These are phyloP conservation scores for Nematopogon swammerdamellus DNA, from an alignment of 2,888 invertebrate species.

Conservation along the genomic window DNA sequence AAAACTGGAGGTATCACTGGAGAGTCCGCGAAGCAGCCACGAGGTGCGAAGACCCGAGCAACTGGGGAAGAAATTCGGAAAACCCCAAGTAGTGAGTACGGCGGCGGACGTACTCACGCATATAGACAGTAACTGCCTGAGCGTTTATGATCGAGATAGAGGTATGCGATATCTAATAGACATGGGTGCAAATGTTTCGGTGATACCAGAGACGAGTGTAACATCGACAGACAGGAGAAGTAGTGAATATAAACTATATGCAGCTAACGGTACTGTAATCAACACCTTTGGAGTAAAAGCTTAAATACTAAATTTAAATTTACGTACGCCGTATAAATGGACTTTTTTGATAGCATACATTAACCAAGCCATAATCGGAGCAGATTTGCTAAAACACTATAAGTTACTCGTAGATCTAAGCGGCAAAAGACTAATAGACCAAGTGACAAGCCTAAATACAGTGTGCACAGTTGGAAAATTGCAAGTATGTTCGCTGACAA, in stretches of 20 bases:
- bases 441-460: not conserved
- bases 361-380: conserved; percentile 9
- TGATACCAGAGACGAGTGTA: not conserved
- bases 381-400: conserved; percentile 8
- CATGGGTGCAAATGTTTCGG: conserved; percentile 8
- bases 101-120: conserved; percentile 8
- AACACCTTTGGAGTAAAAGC: conserved; percentile 9
- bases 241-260: conserved; percentile 10
- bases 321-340: conserved; percentile 10
- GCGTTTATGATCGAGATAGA: conserved; percentile 8
- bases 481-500: not conserved
- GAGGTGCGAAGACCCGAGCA: no score
- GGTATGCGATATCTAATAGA: conserved; percentile 7
- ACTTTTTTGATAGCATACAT: conserved; percentile 10
- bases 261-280: conserved; percentile 13
- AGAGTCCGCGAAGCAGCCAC: no score
- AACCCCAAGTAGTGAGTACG: conserved; percentile 2
- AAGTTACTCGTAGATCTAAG: not conserved
- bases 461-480: not conserved
- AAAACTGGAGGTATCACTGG: no score
- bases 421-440: conserved; percentile 3
- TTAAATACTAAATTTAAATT: conserved; percentile 8
- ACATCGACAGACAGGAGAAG: no score
- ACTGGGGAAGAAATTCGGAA: not conserved
- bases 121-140: conserved; percentile 7